Base-by-base conservation (phyloP, 37 sponge, comb jelly and placozoan genomes). In the Spongilla lacustris region DNA sequence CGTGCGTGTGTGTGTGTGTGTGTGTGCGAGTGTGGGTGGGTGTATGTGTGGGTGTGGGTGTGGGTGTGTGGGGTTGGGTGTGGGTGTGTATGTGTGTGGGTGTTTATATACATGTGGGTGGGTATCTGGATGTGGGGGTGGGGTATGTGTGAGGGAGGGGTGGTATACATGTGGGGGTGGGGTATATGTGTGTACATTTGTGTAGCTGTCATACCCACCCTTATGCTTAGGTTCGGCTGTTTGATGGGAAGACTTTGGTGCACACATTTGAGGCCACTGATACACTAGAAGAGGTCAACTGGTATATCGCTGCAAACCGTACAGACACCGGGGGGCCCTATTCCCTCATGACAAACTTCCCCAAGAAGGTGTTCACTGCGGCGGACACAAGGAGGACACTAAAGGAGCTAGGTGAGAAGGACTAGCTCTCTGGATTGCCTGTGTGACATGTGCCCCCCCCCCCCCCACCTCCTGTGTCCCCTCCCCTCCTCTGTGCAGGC, bases 271-370 rank as follows among this genome's bases (percentile, higher is more conserved):
- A 79, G 28, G 87, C 88, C 27, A 75, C 88, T 1, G 88, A 90
- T 36, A 87, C 85, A 13, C 75, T 93, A 36, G 74, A 81, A 34
- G 94, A 93, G 23, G 94, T 93, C 29, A 84, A 89, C 37, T 36
- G 50, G 14, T 69, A 77, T 81, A 87, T 91, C 2, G 36, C 87
- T 34, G 30, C 79, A 48, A 89, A 89, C 74, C 81, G 89, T 29
- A 68, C 79, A 68, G 89, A 32, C 29, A 83, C 66, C 4, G 68
- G 72, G 35, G 23, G 9, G 3, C 86, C 92, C 12, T 86, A 36
- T 46, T 48, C 49, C 34, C 84, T 95, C 30, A 91, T 91, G 90
- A 95, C 90, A 4, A 92, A 74, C 26, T 94, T 94, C 68, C 95
- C 95, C 28, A 88, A 74, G 74, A 84, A 75, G n/a, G 72, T 91